phyloP scores from a whole-genome alignment of 2,797 vertebrate genomes.

The Synanceia verrucosa region DNA sequence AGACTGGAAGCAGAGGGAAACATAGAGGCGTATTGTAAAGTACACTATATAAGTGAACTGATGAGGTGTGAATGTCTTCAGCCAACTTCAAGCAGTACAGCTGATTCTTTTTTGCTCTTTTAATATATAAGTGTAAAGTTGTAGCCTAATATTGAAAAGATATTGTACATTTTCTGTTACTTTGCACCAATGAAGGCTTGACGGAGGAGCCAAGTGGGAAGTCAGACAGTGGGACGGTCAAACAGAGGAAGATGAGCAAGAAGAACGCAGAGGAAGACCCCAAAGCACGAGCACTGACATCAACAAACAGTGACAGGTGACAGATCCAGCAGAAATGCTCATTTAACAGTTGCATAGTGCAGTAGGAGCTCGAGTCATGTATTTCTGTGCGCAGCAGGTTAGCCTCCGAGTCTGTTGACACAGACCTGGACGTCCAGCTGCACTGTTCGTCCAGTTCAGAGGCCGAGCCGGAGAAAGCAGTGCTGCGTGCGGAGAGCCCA shows the following conservation, averaged over 20 bases:
- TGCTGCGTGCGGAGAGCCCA: conserved; percentile 83
- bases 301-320: conserved; percentile 92
- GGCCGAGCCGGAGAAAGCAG: conserved; percentile 79
- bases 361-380: background rate
- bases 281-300: conserved; percentile 84
- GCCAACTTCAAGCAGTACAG: too few species aligned
- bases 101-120: too few species aligned
- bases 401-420: conserved; percentile 83
- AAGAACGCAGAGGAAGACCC: conserved; percentile 86
- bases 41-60: too few species aligned
- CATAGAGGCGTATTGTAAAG: too few species aligned
- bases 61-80: too few species aligned
- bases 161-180: background rate
- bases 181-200: conserved; percentile 81
- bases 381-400: conserved; percentile 79
- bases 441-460: conserved; percentile 85
- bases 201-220: conserved; percentile 88
- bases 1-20: background rate
- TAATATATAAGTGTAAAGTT: too few species aligned
- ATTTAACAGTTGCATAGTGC: background rate
- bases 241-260: conserved; percentile 85
- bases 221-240: conserved; percentile 84
- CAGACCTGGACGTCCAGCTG: conserved; percentile 81
- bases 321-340: background rate
- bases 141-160: background rate